A percentile compares a stretch with the other conserved stretches of the same genome.
phyloP scores from a whole-genome alignment of 2,797 vertebrate genomes.

The Gephyroberyx darwinii region DNA sequence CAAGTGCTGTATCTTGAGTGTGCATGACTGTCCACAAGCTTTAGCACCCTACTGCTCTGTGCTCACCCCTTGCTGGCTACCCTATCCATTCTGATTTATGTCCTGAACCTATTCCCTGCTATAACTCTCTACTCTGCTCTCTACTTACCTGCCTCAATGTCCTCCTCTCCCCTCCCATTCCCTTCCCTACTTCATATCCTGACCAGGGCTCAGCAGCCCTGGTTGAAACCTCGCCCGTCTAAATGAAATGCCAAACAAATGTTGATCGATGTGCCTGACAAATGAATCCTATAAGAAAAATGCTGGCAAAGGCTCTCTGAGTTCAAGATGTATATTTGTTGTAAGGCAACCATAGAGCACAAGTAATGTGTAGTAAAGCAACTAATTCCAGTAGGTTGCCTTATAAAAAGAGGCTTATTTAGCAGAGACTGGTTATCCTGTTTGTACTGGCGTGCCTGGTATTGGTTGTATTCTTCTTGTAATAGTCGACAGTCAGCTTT shows the following conservation, averaged over 20 bases:
- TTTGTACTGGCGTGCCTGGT: constrained; percentile 14
- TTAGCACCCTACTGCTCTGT: constrained; percentile 21
- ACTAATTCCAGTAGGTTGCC: background rate
- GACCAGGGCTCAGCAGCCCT: background rate
- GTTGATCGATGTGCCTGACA: background rate
- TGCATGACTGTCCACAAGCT: constrained; percentile 31
- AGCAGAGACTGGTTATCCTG: background rate
- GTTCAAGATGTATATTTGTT: background rate
- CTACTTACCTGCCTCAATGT: constrained; percentile 1
- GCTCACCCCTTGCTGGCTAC: constrained; percentile 20
- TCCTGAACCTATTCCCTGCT: constrained; percentile 4
- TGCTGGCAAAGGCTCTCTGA: background rate
- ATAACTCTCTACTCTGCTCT: too few relatives aligned
- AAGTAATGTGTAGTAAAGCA: background rate
- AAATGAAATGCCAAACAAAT: background rate
- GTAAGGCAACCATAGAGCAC: background rate
- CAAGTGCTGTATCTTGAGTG: constrained; percentile 6
- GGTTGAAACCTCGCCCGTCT: constrained; percentile 6
- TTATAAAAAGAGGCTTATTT: background rate
- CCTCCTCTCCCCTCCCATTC: background rate
- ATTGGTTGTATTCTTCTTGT: constrained; percentile 12
- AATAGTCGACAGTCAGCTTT: constrained; percentile 1
- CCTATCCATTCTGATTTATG: constrained; percentile 26
- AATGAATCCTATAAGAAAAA: background rate
- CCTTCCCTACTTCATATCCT: constrained; percentile 11